These are phyloP conservation scores for Anarsia innoxiella DNA, from an alignment of 2,888 invertebrate genomes.

Conservation along the genomic window DNA sequence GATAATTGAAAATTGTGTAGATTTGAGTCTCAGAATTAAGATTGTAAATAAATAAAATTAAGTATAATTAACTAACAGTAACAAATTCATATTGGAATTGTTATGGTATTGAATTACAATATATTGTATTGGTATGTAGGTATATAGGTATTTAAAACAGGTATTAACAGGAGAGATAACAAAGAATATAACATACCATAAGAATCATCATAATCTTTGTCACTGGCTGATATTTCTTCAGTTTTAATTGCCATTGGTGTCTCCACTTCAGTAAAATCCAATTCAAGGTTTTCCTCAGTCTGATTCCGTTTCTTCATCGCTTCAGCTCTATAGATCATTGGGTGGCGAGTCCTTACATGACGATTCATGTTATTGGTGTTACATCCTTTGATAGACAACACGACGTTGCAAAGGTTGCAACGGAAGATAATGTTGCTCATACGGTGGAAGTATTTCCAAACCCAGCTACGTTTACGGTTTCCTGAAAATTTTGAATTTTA, in stretches of 20 bases:
- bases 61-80: too few species aligned
- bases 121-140: too few species aligned
- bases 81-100: too few species aligned
- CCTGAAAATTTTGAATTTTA: too few species aligned
- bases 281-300: constrained; percentile 12
- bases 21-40: too few species aligned
- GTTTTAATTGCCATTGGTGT: constrained; percentile 36
- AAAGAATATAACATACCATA: constrained; percentile 8
- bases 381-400: constrained; percentile 63
- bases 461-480: constrained; percentile 60
- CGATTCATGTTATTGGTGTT: constrained; percentile 68
- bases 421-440: constrained; percentile 57
- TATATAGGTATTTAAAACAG: background rate
- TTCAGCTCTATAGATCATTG: constrained; percentile 43
- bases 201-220: constrained; percentile 26
- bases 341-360: constrained; percentile 54
- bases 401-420: constrained; percentile 56
- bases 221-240: constrained; percentile 39
- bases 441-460: constrained; percentile 65
- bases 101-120: too few species aligned
- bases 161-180: background rate
- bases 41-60: too few species aligned
- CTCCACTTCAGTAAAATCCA: constrained; percentile 29
- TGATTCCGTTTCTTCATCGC: constrained; percentile 27
- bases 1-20: too few species aligned